These are phyloP conservation scores for Gila orcuttii DNA, from an alignment of 2,113 vertebrate species.

Conservation along the genomic window DNA sequence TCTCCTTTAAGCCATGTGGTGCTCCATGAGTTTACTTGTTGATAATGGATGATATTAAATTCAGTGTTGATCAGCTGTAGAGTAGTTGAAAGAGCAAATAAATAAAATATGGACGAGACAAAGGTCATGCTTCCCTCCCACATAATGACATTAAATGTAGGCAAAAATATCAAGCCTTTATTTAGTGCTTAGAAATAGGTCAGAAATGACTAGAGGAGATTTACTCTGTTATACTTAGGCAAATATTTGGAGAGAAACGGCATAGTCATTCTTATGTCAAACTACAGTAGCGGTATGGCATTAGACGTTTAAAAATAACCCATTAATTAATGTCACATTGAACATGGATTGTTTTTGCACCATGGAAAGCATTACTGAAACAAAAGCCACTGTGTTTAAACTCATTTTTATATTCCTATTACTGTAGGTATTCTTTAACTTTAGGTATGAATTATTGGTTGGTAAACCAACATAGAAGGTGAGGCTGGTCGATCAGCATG, in stretches of 20 bases:
- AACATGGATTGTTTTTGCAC: not conserved
- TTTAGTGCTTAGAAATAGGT: not conserved
- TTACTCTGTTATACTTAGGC: not conserved
- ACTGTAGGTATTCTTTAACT: not conserved
- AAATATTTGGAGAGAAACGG: not conserved
- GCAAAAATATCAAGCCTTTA: slow-evolving; percentile 10
- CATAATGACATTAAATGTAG: slow-evolving; percentile 25
- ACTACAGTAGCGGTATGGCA: not conserved
- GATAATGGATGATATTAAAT: slow-evolving; percentile 5
- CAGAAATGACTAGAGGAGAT: not conserved
- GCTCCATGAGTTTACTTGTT: not conserved
- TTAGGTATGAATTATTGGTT: not conserved
- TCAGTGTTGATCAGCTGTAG: not conserved
- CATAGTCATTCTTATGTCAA: not conserved
- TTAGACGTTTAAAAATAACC: not conserved
- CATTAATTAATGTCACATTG: not conserved
- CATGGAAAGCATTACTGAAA: not conserved
- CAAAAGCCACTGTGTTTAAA: not conserved
- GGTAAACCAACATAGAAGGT: not conserved
- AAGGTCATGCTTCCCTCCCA: slow-evolving; percentile 20
- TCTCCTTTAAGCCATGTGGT: not conserved
- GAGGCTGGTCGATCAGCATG: not conserved
- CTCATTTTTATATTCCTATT: not conserved
- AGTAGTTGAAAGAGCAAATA: not conserved
- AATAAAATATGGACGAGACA: slow-evolving; percentile 18